Evolutionary conservation across 37 sponge, comb jelly and placozoan genomes (phyloP).

Genomic region (Ephydatia muelleri): DNA sequence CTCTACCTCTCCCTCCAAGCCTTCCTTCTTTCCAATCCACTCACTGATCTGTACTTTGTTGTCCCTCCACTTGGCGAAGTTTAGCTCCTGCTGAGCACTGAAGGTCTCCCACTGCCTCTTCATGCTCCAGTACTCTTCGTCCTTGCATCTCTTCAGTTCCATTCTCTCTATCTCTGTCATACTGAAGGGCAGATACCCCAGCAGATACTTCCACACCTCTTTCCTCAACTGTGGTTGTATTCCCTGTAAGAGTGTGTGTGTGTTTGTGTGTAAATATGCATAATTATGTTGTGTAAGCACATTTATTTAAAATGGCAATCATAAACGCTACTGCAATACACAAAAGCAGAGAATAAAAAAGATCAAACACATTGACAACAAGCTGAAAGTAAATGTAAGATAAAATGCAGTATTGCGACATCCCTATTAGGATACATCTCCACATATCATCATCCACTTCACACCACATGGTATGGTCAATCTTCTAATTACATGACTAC

Average conservation of each 20-base stretch:
- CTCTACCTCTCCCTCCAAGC: too few relatives aligned
- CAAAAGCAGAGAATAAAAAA: too few relatives aligned
- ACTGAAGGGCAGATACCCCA: slow-evolving; percentile 67
- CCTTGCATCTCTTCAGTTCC: slow-evolving; percentile 50
- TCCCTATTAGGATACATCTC: too few relatives aligned
- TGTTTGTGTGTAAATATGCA: not conserved
- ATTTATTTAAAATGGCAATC: not conserved
- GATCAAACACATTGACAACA: too few relatives aligned
- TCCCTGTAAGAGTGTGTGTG: slow-evolving; percentile 63
- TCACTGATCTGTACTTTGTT: slow-evolving; percentile 62
- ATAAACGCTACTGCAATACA: slow-evolving; percentile 10
- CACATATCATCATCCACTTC: too few relatives aligned
- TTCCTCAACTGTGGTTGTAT: slow-evolving; percentile 59
- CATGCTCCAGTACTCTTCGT: slow-evolving; percentile 77
- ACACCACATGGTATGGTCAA: too few relatives aligned
- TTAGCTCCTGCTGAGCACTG: slow-evolving; percentile 60
- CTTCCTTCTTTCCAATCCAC: slow-evolving; percentile 9
- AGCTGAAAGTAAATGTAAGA: too few relatives aligned
- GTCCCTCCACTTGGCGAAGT: slow-evolving; percentile 61
- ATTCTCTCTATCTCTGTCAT: slow-evolving; percentile 73
- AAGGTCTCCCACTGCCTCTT: slow-evolving; percentile 88
- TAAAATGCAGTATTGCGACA: too few relatives aligned
- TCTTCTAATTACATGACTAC: too few relatives aligned
- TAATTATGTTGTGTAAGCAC: not conserved
- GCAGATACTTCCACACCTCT: slow-evolving; percentile 92